Base-by-base conservation (phyloP, 2,113 vertebrate species). In the Myrmophylax atrothorax region DNA sequence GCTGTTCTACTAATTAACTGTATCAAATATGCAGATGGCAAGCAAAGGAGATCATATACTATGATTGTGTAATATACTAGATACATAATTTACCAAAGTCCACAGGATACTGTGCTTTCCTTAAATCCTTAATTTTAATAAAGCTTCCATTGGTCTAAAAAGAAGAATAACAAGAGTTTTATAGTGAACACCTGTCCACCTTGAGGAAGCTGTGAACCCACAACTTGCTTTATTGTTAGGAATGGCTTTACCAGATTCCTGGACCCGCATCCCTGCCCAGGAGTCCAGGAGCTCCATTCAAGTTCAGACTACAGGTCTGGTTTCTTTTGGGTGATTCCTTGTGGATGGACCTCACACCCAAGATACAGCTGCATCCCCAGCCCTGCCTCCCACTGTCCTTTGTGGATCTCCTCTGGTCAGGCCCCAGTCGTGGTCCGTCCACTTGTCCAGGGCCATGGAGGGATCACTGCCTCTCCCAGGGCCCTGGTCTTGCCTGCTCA, bases 401-500 rank as follows among this genome's bases (percentile, higher is more conserved):
- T 10, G 3, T 3, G 3, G 6, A 26, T 42, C 3, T 19, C 15
- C 14, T 8, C 10, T 13, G 6, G 4, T 4, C 20, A 47, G 50
- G 3, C 7, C 6, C 20, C 20, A 20, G 14, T 2, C 55, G 9
- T 0, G 0, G 3, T 26, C 22, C 58, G 13, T 63, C 4, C 3
- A 7, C 5, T 40, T 26, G 18, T 7, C 10, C 26, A 38, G 33
- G 14, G 18, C 24, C 55, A 37, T 20, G 2, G 1, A 76, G 35
- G 6, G 18, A 7, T 24, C 28, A 13, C 18, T 50, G 49, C 12
- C 9, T 72, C 49, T 18, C 14, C 28, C 2, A 1, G 12, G 5
- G 24, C 56, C 22, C 60, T 28, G 23, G 15, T 67, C 26, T 9
- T 64, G 12, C 10, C 55, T 59, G 3, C n/a, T 79, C 26, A 56